Evolutionary conservation across 2,797 vertebrate species (phyloP), one percentile per base, ranked within the genome.

Genomic region (Scolopax bukidnonensis): DNA sequence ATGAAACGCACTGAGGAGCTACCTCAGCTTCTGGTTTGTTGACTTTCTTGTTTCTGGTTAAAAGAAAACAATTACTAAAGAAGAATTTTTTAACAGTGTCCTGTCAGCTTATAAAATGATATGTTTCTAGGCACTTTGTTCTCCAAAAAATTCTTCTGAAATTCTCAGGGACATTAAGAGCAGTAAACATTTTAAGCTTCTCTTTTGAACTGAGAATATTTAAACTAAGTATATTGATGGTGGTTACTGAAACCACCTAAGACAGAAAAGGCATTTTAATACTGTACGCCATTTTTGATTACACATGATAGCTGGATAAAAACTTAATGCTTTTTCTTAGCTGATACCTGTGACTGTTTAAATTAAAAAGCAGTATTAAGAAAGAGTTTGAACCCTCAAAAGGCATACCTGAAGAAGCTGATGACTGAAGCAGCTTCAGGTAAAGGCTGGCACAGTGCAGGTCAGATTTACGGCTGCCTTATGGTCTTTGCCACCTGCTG

Each of bases 1-100:
- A 89, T 94, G 59, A 94, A 95, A 80, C 9, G 6, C 38, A 28
- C 68, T 92, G 64, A 93, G 87, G 93, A 75, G 19, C 12, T 24
- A 71, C 81, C 32, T 75, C 16, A 28, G 33, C 53, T 92, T 86
- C 76, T 88, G 45, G 15, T 51, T 33, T 86, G 60, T 90, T 92
- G 51, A 75, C 28, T 90, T 65, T 71, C 25, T 65, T 76, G 7
- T 77, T 76, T 24, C 48, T 80, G 7, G 23, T 53, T 77, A 33
- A 75, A 80, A 43, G 51, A 21, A 38, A 25, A 3, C 12, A 47
- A 7, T 43, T 56, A 61, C 8, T 11, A 45, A 61, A 81, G 25
- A 64, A 14, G 43, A 86, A 48, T 51, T 43, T 65, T 73, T 50
- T 43, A 47, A 33, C 9, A 30, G 5, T 54, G 2, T 43, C 59